Percentiles rank a stretch among this genome's conserved stretches.
Conservation (phyloP, 37 sponge, comb jelly and placozoan genomes). For the Amphimedon queenslandica region DNA sequence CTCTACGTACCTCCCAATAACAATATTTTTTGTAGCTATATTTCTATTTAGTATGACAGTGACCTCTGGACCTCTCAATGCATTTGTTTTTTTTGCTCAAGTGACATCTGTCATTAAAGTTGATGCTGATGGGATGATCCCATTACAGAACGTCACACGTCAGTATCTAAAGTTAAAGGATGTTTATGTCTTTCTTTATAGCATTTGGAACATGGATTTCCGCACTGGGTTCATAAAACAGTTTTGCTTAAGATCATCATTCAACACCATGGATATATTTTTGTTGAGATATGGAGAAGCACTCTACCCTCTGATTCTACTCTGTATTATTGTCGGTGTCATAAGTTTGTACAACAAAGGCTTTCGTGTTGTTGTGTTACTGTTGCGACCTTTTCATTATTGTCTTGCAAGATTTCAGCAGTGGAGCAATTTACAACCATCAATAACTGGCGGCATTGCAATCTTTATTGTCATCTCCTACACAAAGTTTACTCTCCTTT, state of each 20-base stretch:
- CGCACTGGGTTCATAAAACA: neutral
- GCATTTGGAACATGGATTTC: conserved; percentile 1
- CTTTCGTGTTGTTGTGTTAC: neutral
- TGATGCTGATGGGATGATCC: conserved; percentile 11
- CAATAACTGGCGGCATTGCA: conserved; percentile 6
- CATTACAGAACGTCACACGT: neutral
- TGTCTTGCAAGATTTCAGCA: neutral
- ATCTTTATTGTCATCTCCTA: conserved; percentile 5
- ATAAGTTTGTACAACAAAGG: conserved; percentile 3
- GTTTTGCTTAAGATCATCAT: neutral
- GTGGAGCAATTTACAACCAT: neutral
- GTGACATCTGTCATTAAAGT: conserved; percentile 22
- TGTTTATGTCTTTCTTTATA: neutral
- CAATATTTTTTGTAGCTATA: conserved; percentile 23
- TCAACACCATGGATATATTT: neutral
- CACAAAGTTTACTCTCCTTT: neutral
- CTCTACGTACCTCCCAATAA: conserved; percentile 19
- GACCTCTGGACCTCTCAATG: conserved; percentile 37
- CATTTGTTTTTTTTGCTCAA: conserved; percentile 59
- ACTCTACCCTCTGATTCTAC: neutral
- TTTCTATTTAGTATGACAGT: conserved; percentile 31
- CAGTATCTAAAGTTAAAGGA: neutral
- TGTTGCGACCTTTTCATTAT: neutral
- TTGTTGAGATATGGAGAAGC: neutral
- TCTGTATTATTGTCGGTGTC: neutral